phyloP scores from a whole-genome alignment of 2,113 vertebrate genomes.

The Odontesthes bonariensis region DNA sequence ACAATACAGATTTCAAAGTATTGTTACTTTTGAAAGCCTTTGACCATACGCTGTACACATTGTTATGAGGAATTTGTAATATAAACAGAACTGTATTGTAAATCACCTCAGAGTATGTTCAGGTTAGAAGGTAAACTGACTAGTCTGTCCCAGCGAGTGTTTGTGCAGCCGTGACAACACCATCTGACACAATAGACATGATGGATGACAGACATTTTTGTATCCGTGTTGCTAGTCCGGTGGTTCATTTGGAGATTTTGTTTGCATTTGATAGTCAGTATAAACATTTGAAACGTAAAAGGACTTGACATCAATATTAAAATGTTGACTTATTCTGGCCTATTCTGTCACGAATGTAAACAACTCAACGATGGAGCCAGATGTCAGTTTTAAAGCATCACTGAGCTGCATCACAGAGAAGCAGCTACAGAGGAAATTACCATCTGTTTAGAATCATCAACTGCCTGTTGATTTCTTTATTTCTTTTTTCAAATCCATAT shows the following conservation, averaged over 20 bases:
- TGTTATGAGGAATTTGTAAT: not conserved
- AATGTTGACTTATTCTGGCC: slow-evolving; percentile 28
- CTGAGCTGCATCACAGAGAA: slow-evolving; percentile 67
- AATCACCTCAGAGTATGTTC: not conserved
- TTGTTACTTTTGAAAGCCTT: not conserved
- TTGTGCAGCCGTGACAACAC: not conserved
- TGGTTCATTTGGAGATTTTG: slow-evolving; percentile 1
- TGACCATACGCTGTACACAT: not conserved
- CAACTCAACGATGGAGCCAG: slow-evolving; percentile 68
- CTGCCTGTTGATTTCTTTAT: slow-evolving; percentile 46
- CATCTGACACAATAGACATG: not conserved
- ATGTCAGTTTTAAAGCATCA: slow-evolving; percentile 77
- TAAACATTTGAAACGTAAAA: slow-evolving; percentile 18
- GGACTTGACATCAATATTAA: slow-evolving; percentile 3
- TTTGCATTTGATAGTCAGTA: slow-evolving; percentile 24
- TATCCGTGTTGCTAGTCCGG: not conserved
- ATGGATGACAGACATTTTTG: not conserved
- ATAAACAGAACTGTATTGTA: not conserved
- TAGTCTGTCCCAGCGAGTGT: not conserved
- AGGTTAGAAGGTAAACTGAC: not conserved
- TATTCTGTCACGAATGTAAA: slow-evolving; percentile 43
- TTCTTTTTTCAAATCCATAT: slow-evolving; percentile 48
- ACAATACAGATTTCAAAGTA: no score
- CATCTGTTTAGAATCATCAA: slow-evolving; percentile 75
- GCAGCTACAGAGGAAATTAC: slow-evolving; percentile 67